A percentile compares a stretch with the other conserved stretches of the same genome.
Evolutionary conservation across 1,140 invertebrate species (phyloP).

Genomic region (Aphaenogaster rudis): DNA sequence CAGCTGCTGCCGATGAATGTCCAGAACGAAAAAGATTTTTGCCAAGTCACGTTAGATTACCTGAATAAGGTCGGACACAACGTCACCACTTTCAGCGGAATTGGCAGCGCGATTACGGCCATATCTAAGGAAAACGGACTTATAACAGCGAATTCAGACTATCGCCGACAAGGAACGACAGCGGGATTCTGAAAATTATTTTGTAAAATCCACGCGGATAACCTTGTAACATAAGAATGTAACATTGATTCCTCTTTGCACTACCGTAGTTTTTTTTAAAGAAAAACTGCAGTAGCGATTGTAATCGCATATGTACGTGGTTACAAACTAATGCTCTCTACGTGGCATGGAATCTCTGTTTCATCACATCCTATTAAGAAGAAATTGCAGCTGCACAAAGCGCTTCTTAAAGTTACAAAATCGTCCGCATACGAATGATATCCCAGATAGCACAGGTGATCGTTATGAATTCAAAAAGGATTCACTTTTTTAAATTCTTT

Average conservation of each 20-base stretch:
- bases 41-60: constrained; percentile 83
- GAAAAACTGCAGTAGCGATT: constrained; percentile 4
- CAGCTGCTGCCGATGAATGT: constrained; percentile 92
- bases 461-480: no score
- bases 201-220: neutral
- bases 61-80: constrained; percentile 87
- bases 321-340: neutral
- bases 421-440: neutral
- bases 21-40: constrained; percentile 89
- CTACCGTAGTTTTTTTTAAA: neutral
- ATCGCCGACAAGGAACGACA: constrained; percentile 87
- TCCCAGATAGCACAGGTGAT: no score
- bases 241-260: neutral
- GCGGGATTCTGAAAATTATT: constrained; percentile 66
- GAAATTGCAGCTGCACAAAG: neutral
- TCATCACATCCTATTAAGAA: neutral
- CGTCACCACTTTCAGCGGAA: constrained; percentile 79
- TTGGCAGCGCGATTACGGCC: constrained; percentile 88
- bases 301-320: neutral
- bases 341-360: constrained; percentile 1
- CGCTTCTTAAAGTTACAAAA: constrained; percentile 7
- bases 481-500: no score
- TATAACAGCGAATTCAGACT: constrained; percentile 88
- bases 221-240: neutral
- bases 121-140: constrained; percentile 82